Percentiles rank a stretch among this genome's conserved stretches.
phyloP scores from a whole-genome alignment of 2,113 vertebrate genomes.

The Pycnonotus jocosus region DNA sequence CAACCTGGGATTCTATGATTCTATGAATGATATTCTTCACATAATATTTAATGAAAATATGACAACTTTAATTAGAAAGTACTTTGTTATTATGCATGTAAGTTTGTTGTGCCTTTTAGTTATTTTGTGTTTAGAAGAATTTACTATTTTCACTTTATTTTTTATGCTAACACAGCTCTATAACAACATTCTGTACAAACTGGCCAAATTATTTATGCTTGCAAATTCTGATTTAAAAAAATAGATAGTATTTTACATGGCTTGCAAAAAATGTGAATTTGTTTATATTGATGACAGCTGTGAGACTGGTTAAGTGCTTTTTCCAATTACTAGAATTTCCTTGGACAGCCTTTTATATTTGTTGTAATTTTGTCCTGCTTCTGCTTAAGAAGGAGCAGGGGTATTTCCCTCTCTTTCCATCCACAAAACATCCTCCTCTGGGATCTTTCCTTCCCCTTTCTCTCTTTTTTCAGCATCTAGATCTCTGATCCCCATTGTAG shows the following conservation, averaged over 20 bases:
- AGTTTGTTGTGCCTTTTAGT: background rate
- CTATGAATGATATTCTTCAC: background rate
- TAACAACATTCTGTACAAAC: background rate
- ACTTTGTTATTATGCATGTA: background rate
- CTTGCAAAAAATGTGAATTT: background rate
- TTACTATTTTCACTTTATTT: background rate
- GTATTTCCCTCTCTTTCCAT: background rate
- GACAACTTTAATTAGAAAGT: background rate
- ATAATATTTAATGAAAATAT: background rate
- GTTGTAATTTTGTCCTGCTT: background rate
- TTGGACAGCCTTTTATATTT: background rate
- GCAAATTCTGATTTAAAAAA: background rate
- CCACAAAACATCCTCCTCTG: background rate
- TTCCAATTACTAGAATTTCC: background rate
- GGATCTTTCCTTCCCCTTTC: background rate
- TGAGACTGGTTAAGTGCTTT: background rate
- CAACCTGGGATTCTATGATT: background rate
- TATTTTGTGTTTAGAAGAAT: background rate
- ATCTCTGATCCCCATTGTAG: background rate
- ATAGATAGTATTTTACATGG: background rate
- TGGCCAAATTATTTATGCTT: background rate
- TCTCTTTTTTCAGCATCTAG: background rate
- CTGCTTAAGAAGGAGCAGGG: background rate
- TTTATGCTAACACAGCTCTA: background rate
- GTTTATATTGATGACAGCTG: background rate